phyloP scores from a whole-genome alignment of 2,797 vertebrate species.

The Microtus californicus region DNA sequence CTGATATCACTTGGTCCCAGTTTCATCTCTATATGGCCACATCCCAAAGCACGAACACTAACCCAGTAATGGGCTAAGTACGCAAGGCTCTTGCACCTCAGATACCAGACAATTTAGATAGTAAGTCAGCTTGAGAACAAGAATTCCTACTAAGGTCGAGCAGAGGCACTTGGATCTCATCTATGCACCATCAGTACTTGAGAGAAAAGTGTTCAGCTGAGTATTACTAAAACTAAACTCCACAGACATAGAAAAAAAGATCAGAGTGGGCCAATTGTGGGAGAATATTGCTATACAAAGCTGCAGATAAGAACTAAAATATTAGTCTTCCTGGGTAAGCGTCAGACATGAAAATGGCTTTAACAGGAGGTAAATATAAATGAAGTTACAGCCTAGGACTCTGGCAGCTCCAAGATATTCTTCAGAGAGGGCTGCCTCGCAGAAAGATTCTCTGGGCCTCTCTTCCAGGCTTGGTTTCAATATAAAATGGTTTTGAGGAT shows the following conservation, averaged over 20 bases:
- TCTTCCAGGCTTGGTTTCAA: background rate
- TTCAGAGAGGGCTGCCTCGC: background rate
- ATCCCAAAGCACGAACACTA: background rate
- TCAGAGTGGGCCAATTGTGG: background rate
- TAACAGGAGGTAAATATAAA: slow-evolving; percentile 1
- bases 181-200: background rate
- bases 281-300: background rate
- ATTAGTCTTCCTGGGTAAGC: slow-evolving; percentile 22
- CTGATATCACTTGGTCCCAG: background rate
- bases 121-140: background rate
- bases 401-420: background rate
- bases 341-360: slow-evolving; percentile 44
- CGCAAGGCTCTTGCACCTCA: rapidly evolving
- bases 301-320: slow-evolving; percentile 34
- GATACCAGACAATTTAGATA: too few species aligned
- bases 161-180: background rate
- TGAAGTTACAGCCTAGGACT: background rate
- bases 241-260: background rate
- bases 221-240: slow-evolving; percentile 36
- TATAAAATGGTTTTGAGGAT: background rate
- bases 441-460: background rate
- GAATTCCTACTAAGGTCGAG: background rate
- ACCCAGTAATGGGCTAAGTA: rapidly evolving
- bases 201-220: slow-evolving; percentile 8
- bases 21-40: background rate